Evolutionary conservation across 2,113 vertebrate species (phyloP), one percentile per base, ranked within the genome.

Genomic region (Anthoscopus minutus): DNA sequence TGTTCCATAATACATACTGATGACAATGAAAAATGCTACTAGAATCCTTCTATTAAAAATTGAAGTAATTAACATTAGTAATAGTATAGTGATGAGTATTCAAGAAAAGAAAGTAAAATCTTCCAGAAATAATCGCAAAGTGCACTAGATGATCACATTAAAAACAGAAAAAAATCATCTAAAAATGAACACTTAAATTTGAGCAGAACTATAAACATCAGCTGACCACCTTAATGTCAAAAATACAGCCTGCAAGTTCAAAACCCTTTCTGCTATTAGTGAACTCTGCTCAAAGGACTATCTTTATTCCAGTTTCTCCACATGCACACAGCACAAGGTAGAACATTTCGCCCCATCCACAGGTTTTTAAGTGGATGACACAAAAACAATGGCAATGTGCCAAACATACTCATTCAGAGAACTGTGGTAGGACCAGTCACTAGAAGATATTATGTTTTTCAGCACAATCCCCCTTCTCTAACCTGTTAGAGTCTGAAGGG

Each of bases 261-360:
- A 31, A 61, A 15, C 5, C 0, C 0, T 56, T 61, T 21, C n/a
- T 70, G 7, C 9, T 27, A 7, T 25, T 38, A 67, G 21, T 14
- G 62, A 83, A 44, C 19, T 3, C 27, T 27, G 5, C 27, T 76
- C 18, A 83, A 30, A 33, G 47, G 50, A 38, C 10, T 37, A 0
- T 15, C 21, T 27, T 37, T 28, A 47, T 57, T 18, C 22, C 23
- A 44, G 13, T 48, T 81, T 87, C 28, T 81, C 35, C 33, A n/a
- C 17, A 5, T 10, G 22, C 56, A 61, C 10, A 45, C 15, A 9
- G 51, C 10, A 38, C 10, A 31, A 8, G 4, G 10, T 9, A 5
- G 6, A 15, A 33, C 12, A 8, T 50, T 81, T 54, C 67, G 20
- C 64, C 16, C 11, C 53, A 35, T 23, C 18, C 42, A 37, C 11